Base-by-base conservation (phyloP, 2,113 vertebrate species). In the Nycticryphes semicollaris region DNA sequence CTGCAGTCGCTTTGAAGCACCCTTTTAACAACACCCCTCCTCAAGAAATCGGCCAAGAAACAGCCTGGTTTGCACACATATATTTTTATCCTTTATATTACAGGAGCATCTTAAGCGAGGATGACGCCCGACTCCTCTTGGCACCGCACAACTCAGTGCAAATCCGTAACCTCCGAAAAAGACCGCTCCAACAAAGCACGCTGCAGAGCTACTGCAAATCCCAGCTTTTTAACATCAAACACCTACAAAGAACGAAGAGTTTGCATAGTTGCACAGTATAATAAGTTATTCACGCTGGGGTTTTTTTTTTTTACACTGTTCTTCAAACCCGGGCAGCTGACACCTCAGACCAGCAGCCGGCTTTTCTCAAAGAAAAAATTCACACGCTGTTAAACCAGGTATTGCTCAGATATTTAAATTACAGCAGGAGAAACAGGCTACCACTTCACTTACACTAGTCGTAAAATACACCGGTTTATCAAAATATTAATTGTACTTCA, bases 231-330 rank as follows among this genome's bases (percentile, higher is more conserved):
- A 85, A 39, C 66, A 53, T 33, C 48, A 82, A 66, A 57, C 79
- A 78, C 16, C 45, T 27, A 93, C 41, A 48, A 30, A 72, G 41
- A 66, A 85, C 28, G 53, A 95, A 91, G 1, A 0, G 87, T 86
- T 94, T 96, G 94, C 86, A 92, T 94, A 95, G 91, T 91, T 78
- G 53, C 73, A 95, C 66, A 92, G 79, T 82, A 57, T 75, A n/a
- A n/a, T 37, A 93, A 93, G 31, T 62, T 90, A 92, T 62, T 91
- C 63, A 87, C 77, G 64, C 5, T 1, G 18, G 53, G 64, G 31
- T 54, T 91, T n/a, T n/a, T n/a, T n/a, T n/a, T n/a, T n/a, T 95
- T 91, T 73, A 76, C 17, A 50, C 57, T 69, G 33, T 56, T 59
- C n/a, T 88, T 87, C 82, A 93, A 90, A 95, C 31, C 82, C 0